Conservation (phyloP, 2,113 vertebrate species). For the Syrmaticus mikado region DNA sequence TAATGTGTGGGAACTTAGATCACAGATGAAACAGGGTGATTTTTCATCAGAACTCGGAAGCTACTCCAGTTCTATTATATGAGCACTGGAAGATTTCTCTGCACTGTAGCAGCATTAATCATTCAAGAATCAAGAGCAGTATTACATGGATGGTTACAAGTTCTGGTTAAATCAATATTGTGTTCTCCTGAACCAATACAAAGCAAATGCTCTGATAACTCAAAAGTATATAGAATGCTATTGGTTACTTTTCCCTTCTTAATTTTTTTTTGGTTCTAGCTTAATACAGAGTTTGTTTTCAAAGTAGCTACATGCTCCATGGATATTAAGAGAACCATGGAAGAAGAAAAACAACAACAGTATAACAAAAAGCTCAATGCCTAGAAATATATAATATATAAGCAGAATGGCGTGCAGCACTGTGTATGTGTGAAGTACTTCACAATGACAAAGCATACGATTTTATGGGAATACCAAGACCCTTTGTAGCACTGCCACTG, state of each 20-base stretch:
- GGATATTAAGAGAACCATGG: not conserved
- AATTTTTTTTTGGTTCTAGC: not conserved
- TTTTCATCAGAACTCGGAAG: not conserved
- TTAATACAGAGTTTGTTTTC: not conserved
- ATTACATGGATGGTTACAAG: not conserved
- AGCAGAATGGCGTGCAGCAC: not conserved
- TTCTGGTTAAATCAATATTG: not conserved
- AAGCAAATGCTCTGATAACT: not conserved
- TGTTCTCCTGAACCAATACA: not conserved
- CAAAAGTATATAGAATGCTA: not conserved
- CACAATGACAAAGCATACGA: not conserved
- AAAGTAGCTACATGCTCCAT: not conserved
- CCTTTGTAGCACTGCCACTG: not conserved
- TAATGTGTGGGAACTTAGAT: not conserved
- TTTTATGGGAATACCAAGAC: not conserved
- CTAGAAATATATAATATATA: not conserved
- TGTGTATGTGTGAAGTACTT: not conserved
- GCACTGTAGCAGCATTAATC: not conserved
- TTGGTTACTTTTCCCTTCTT: not conserved
- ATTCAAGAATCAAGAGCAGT: not conserved
- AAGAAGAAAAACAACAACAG: not conserved
- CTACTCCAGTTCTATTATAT: rapidly evolving
- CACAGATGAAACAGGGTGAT: not conserved
- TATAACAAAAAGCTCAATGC: not conserved
- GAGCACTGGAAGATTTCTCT: not conserved